Evolutionary conservation across 1,140 invertebrate species (phyloP), one percentile per base, ranked within the genome.

Genomic region (Aphelinus certus): DNA sequence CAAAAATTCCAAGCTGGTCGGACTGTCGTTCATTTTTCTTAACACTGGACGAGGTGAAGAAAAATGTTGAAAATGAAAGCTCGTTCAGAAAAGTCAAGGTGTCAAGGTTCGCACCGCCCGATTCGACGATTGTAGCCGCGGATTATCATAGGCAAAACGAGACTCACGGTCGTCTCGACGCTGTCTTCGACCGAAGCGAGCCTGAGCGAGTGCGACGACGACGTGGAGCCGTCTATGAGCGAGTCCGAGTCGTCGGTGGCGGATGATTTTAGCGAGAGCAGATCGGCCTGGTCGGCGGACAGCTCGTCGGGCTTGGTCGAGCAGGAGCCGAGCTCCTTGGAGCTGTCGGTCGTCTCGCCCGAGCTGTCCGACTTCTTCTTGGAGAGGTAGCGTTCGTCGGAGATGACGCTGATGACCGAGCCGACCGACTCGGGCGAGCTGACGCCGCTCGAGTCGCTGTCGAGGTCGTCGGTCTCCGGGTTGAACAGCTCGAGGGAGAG

Each of bases 381-480:
- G 57, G 10, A 42, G 58, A 61, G 7, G 57, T 69, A 47, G 6
- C 62, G n/a, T 61, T 87, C 84, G 45, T 86, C 85, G 3, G 84
- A 85, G 49, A 87, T 86, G 47, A 88, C 93, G 80, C 93, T 95
- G 63, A 96, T 95, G 2, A 96, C 94, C 80, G 94, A 95, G 75
- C 94, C 94, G 1, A 94, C 91, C 2, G 95, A 96, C 82, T 96
- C 94, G 2, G 95, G 95, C 0, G 95, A 96, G 0, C 94, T 95
- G 2, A 94, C 92, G 42, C 94, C 94, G 77, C 94, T 95, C 1
- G 94, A 95, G 83, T 96, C 95, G 79, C 94, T 96, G 81, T 96
- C 95, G 84, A 95, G 90, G 80, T 97, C 95, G 83, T 97, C 95
- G 5, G 93, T 95, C 81, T 95, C 95, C 1, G 95, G 95, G 87